Conservation (phyloP, 2,888 invertebrate species). For the Sericinus montela region DNA sequence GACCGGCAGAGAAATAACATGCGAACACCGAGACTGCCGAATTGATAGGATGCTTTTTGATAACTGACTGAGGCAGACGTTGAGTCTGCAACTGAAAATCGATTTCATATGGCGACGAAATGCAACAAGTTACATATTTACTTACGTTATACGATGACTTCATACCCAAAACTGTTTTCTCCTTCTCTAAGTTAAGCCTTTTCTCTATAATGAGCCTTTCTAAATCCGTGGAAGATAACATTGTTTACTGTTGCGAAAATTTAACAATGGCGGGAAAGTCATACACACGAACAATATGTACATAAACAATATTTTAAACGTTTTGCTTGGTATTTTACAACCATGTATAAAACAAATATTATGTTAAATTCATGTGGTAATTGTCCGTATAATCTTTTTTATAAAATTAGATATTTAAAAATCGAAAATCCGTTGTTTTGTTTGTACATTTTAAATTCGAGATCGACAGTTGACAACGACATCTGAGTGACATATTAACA, state of each 20-base stretch:
- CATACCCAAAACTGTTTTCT: constrained; percentile 58
- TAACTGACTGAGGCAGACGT: constrained; percentile 13
- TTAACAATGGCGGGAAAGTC: constrained; percentile 41
- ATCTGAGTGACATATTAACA: no score
- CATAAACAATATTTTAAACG: no score
- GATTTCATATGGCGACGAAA: constrained; percentile 35
- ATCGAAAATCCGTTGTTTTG: no score
- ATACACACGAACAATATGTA: no score
- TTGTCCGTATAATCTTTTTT: no score
- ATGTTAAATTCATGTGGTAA: no score
- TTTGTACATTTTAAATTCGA: no score
- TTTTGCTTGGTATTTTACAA: no score
- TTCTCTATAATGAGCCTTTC: constrained; percentile 68
- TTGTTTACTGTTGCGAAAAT: constrained; percentile 40
- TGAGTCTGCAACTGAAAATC: constrained; percentile 37
- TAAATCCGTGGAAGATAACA: constrained; percentile 60
- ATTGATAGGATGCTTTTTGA: not conserved
- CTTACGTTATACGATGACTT: constrained; percentile 34
- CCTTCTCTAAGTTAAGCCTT: constrained; percentile 64
- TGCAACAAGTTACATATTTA: constrained; percentile 22
- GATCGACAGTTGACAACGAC: no score
- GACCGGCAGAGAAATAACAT: not conserved
- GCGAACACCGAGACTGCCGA: not conserved
- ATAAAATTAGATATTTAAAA: no score
- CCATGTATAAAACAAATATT: no score